Conservation (phyloP, 2,797 vertebrate species). For the Gallirallus australis region DNA sequence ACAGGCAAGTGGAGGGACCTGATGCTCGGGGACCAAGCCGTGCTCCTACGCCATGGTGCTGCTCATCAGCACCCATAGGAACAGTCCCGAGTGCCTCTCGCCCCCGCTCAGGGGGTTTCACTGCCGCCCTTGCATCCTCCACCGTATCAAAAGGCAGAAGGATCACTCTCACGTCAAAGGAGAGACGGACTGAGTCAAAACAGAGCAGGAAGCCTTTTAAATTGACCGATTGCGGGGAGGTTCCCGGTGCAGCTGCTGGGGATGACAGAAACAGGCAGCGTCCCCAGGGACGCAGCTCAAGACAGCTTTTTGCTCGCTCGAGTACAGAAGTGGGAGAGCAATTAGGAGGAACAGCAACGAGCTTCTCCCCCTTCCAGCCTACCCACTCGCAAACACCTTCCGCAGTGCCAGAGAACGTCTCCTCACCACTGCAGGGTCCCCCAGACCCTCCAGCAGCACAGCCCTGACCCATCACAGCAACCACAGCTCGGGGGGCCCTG, state of each 20-base stretch:
- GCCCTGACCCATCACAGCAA: not conserved
- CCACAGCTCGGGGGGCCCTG: rapidly evolving
- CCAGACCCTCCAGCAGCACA: rapidly evolving
- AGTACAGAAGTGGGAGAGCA: slow-evolving; percentile 65
- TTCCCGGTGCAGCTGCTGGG: not conserved
- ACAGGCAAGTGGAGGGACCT: rapidly evolving
- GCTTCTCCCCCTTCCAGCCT: slow-evolving; percentile 25
- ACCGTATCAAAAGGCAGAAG: not conserved
- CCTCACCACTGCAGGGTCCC: not conserved
- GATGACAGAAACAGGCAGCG: slow-evolving; percentile 5
- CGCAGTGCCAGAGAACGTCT: not conserved
- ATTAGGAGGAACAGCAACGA: slow-evolving; percentile 27
- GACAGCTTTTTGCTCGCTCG: not conserved
- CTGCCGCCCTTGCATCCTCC: not conserved
- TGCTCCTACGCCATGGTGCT: not conserved
- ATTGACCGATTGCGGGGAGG: not conserved
- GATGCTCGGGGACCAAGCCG: not conserved
- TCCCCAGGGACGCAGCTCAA: slow-evolving; percentile 32
- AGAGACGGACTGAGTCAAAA: not conserved
- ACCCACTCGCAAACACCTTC: not conserved
- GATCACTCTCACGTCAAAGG: not conserved
- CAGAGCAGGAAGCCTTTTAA: not conserved
- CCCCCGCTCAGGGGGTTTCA: not conserved
- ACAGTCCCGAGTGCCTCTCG: rapidly evolving
- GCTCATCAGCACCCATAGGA: not conserved